A percentile compares a stretch with the other conserved stretches of the same genome.
These are phyloP conservation scores for Zaprionus camerounensis DNA, from an alignment of 1,140 invertebrate genomes.

Conservation along the genomic window DNA sequence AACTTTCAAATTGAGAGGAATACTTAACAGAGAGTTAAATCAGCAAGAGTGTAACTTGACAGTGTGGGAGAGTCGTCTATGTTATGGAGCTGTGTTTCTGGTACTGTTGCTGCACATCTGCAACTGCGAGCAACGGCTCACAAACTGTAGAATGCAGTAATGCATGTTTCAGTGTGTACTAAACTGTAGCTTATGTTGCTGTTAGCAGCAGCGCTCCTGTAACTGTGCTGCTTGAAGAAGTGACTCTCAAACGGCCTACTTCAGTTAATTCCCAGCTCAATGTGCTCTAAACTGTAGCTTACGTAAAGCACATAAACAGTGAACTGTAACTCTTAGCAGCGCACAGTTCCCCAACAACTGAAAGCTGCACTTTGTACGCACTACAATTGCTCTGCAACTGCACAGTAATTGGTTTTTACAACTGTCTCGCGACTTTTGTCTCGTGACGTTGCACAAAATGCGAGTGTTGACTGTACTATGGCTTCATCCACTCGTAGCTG, in stretches of 20 bases:
- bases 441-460: neutral
- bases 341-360: neutral
- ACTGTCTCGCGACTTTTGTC: slow-evolving; percentile 15
- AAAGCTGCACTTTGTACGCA: neutral
- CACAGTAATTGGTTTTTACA: slow-evolving; percentile 3
- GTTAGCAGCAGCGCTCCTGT: neutral
- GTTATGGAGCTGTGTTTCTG: neutral
- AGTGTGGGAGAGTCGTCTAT: neutral
- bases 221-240: neutral
- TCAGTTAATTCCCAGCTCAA: neutral
- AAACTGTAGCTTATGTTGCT: neutral
- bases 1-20: neutral
- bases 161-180: too few relatives aligned
- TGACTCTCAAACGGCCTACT: neutral
- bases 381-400: slow-evolving; percentile 6
- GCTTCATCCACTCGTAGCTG: slow-evolving; percentile 33
- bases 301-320: neutral
- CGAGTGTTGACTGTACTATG: slow-evolving; percentile 30
- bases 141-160: neutral
- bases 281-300: neutral
- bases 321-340: neutral
- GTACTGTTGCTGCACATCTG: neutral
- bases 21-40: neutral
- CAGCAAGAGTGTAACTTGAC: neutral
- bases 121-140: neutral